phyloP scores from a whole-genome alignment of 2,797 vertebrate genomes.

The Acanthis flammea region DNA sequence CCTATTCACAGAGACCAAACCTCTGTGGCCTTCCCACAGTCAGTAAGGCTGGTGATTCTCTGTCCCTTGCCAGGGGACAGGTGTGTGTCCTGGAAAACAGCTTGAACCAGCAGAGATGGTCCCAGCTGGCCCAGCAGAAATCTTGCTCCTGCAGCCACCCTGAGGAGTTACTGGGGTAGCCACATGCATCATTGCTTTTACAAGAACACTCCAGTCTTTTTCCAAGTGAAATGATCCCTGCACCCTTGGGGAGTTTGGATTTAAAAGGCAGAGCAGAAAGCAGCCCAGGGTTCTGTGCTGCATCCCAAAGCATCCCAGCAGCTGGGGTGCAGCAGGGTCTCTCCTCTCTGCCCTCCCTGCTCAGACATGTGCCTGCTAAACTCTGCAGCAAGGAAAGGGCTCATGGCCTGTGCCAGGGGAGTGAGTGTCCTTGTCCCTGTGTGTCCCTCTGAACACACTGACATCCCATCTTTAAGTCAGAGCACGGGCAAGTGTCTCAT shows the following conservation, averaged over 20 bases:
- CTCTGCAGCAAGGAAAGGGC: neutral
- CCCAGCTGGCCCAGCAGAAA: neutral
- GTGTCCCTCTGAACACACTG: neutral
- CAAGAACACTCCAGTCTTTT: fast-evolving
- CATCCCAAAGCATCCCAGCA: neutral
- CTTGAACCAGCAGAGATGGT: neutral
- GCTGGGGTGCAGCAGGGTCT: neutral
- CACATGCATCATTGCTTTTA: neutral
- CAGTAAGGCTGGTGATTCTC: neutral
- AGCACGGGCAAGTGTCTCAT: neutral
- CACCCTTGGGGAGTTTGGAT: neutral
- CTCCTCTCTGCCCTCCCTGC: neutral
- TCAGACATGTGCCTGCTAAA: neutral
- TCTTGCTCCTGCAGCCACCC: neutral
- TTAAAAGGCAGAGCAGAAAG: neutral
- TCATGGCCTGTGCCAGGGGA: neutral
- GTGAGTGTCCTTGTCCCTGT: fast-evolving
- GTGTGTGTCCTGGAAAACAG: neutral
- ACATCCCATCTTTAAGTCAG: neutral
- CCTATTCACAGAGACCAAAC: fast-evolving
- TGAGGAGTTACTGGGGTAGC: neutral
- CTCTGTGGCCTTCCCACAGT: neutral
- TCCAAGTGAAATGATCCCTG: neutral
- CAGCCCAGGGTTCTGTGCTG: neutral
- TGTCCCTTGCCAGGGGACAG: neutral